Evolutionary conservation across 2,797 vertebrate genomes (phyloP), one percentile per base, ranked within the genome.

Genomic region (Sebastes oblongus): DNA sequence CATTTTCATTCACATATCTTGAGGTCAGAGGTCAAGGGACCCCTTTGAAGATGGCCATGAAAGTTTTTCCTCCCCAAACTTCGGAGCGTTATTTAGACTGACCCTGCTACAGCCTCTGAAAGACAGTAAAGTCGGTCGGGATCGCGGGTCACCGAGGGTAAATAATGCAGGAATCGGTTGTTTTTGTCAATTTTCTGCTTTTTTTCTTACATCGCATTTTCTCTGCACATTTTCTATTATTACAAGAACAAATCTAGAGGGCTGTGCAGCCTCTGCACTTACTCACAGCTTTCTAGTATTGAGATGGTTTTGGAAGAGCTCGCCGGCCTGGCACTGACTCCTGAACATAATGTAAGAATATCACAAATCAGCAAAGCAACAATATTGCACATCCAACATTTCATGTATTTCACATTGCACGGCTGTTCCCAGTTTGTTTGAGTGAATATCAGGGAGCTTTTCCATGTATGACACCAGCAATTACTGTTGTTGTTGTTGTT

Each of bases 261-360:
- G 39, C 22, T 1, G 1, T 62, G 66, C 66, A 79, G 50, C 36
- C 22, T 77, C 75, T 71, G 76, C 64, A 34, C 42, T 55, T 34
- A 50, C 13, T 60, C 4, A 25, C 56, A 10, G 14, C 20, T 73
- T 71, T 84, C 59, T 74, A 27, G 16, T 27, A 27, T 29, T 65
- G 13, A 62, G 22, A 66, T 55, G 25, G 32, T 69, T 80, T 77
- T 66, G 46, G 59, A 68, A 54, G 74, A 72, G 65, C 71, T 61
- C 14, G 36, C 32, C 20, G 24, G 18, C 67, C 34, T 81, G 67
- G 78, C 71, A 72, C 6, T 55, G 68, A 72, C 64, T 77, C 13
- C 39, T 58, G 56, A 75, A 66, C 62, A 54, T 61, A 83, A 86
- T 55, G 20, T 60, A 78, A 64, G 42, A 80, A 77, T 60, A 72